Evolutionary conservation across 2,888 invertebrate species (phyloP), one percentile per base, ranked within the genome.

Genomic region (Sesamia inferens): DNA sequence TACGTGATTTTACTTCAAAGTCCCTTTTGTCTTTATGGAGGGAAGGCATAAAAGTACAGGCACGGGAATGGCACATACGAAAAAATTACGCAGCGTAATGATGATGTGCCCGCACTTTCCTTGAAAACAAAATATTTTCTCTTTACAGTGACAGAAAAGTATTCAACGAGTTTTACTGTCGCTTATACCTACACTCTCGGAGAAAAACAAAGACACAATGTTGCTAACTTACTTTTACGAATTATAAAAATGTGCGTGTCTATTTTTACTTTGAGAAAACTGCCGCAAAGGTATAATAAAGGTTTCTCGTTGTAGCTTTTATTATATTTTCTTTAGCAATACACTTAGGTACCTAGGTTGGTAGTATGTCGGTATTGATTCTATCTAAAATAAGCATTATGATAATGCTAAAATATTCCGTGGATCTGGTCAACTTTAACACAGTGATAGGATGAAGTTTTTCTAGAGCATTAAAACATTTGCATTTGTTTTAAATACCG

Each of bases 1-100:
- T 96, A 96, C 96, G 96, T 96, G 96, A 96, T 96, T 96, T 96
- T 94, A 96, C 96, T 96, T 96, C 96, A 96, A 96, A 96, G 96
- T 96, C 94, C 94, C 94, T 96, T 96, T 96, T 96, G 96, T 96
- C 96, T 96, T 96, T 96, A 96, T 95, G 94, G 94, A 94, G 93
- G 94, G 92, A 94, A 93, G 92, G 93, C 94, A 95, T 96, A 95
- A 95, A 95, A 94, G 95, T 94, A 95, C 95, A 93, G 94, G 91
- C 94, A 94, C 90, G 91, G 91, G 94, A 95, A 95, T 94, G 95
- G 94, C 94, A 95, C 93, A 95, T 94, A 93, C 94, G 93, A 93
- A 96, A 96, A 96, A 96, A 96, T 96, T 96, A 96, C 95, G 94
- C 90, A 85, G 87, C 95, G 93, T 96, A 96, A 96, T 96, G 96